phyloP scores from a whole-genome alignment of 1,140 invertebrate genomes.

The Oryctes rhinoceros region DNA sequence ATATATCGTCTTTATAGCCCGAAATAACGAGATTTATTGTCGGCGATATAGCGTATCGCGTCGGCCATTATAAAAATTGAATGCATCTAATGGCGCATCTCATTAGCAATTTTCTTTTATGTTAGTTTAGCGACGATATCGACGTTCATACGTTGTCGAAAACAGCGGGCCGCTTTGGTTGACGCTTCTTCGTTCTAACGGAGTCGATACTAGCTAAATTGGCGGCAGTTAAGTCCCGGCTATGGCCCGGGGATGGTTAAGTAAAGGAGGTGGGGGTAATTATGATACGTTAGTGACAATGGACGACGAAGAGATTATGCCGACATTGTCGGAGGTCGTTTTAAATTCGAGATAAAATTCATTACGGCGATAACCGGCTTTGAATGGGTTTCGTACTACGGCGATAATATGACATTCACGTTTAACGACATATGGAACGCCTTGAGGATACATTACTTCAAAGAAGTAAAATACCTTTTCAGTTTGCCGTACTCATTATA shows the following conservation, averaged over 20 bases:
- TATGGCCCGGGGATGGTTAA: background rate
- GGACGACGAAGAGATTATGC: background rate
- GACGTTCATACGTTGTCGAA: background rate
- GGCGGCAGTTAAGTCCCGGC: background rate
- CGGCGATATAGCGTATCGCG: background rate
- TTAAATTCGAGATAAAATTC: conserved; percentile 16
- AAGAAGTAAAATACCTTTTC: no score
- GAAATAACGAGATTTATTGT: background rate
- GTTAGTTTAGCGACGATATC: background rate
- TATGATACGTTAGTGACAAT: background rate
- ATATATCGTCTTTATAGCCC: background rate
- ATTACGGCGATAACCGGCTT: background rate
- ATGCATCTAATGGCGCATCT: conserved; percentile 18
- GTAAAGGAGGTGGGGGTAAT: background rate
- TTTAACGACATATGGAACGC: background rate
- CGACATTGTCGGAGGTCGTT: background rate
- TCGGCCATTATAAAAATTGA: background rate
- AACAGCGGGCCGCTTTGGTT: no score
- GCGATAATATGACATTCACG: background rate
- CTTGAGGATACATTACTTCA: background rate
- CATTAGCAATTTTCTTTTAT: conserved; percentile 19
- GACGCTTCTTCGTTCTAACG: background rate
- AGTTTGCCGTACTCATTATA: no score
- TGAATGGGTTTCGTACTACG: background rate
- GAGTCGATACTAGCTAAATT: conserved; percentile 2